Percentiles rank a stretch among this genome's conserved stretches.
Conservation (phyloP, 2,113 vertebrate species). For the Speoplatyrhinus poulsoni region DNA sequence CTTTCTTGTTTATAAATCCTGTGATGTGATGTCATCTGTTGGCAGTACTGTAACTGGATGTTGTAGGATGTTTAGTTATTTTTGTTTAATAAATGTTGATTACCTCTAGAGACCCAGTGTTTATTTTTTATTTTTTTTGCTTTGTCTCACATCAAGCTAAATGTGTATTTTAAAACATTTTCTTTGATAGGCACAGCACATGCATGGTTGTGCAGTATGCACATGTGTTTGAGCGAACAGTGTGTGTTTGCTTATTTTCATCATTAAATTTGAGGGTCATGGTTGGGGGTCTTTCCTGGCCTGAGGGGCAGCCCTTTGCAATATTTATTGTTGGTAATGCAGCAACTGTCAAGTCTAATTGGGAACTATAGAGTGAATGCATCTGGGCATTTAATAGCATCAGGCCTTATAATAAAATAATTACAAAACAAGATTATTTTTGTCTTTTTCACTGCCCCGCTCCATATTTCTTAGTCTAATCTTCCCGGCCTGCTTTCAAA, state of each 20-base stretch:
- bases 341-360: constrained; percentile 80
- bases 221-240: constrained; percentile 26
- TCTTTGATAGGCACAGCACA: background rate
- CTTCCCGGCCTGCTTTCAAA: constrained; percentile 66
- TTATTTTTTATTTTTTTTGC: background rate
- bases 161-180: background rate
- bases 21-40: constrained; percentile 20
- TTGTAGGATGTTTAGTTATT: background rate
- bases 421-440: constrained; percentile 74
- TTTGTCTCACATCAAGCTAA: too few relatives aligned
- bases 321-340: constrained; percentile 80
- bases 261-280: constrained; percentile 80
- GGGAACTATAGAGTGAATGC: constrained; percentile 76
- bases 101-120: background rate
- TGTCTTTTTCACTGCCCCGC: constrained; percentile 65
- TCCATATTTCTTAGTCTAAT: constrained; percentile 65
- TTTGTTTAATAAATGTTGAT: background rate
- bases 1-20: constrained; percentile 14
- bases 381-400: constrained; percentile 80
- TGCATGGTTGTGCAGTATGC: constrained; percentile 17
- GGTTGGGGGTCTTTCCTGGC: constrained; percentile 73
- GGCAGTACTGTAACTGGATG: constrained; percentile 4
- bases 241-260: constrained; percentile 68
- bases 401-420: constrained; percentile 75
- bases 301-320: constrained; percentile 73